Conservation (phyloP, 2,888 invertebrate genomes). For the Hydropsyche betteni region DNA sequence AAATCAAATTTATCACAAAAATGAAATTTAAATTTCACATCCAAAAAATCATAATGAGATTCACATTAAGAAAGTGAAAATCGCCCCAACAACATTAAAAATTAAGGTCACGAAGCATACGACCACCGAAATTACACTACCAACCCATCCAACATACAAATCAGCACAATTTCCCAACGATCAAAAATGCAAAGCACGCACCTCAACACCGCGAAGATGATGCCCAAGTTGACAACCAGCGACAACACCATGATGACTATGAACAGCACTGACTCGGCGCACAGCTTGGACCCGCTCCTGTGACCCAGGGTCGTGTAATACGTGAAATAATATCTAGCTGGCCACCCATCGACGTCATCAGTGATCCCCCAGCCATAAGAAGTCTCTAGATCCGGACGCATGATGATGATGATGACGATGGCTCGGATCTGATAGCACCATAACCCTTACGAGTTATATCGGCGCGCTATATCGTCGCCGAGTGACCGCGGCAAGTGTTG, state of each 20-base stretch:
- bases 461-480: background rate
- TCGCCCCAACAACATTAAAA: too few species aligned
- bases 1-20: too few species aligned
- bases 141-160: too few species aligned
- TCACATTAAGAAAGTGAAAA: too few species aligned
- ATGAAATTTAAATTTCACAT: too few species aligned
- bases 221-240: constrained; percentile 64
- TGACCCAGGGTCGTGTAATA: constrained; percentile 66
- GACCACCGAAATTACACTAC: too few species aligned
- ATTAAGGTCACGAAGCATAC: too few species aligned
- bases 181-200: constrained; percentile 53
- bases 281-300: constrained; percentile 56
- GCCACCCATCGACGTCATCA: constrained; percentile 64
- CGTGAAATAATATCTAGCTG: constrained; percentile 66
- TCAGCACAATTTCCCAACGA: background rate
- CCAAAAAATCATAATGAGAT: too few species aligned
- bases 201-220: constrained; percentile 64
- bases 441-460: background rate
- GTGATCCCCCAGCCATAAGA: constrained; percentile 64
- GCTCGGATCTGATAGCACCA: too few species aligned
- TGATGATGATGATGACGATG: background rate
- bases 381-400: constrained; percentile 56
- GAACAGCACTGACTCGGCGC: constrained; percentile 57
- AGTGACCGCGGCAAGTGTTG: too few species aligned
- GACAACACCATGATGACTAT: constrained; percentile 61